A percentile compares a stretch with the other conserved stretches of the same genome.
phyloP scores from a whole-genome alignment of 2,888 invertebrate species.

The Melikaiella ostensackeni region DNA sequence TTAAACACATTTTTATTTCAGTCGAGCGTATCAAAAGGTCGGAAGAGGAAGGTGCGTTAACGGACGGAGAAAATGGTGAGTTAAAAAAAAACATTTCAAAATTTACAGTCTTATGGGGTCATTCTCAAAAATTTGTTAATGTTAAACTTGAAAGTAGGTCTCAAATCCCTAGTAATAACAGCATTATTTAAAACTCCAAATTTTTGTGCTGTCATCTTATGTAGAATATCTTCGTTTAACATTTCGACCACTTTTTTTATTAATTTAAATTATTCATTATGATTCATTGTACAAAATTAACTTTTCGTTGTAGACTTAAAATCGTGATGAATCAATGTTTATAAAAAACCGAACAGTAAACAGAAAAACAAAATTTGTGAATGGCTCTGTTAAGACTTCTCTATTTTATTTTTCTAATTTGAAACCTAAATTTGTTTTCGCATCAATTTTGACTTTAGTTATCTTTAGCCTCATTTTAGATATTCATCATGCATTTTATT shows the following conservation, averaged over 20 bases:
- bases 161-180: too few species aligned
- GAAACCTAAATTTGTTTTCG: neutral
- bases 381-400: neutral
- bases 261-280: too few species aligned
- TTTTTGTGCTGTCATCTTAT: too few species aligned
- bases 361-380: neutral
- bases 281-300: neutral
- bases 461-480: slow-evolving; percentile 23
- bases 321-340: neutral
- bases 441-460: slow-evolving; percentile 25
- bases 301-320: neutral
- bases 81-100: slow-evolving; percentile 31
- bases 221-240: too few species aligned
- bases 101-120: neutral
- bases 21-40: slow-evolving; percentile 75
- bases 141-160: too few species aligned
- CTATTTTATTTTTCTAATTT: neutral
- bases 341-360: neutral
- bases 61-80: slow-evolving; percentile 76
- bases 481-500: slow-evolving; percentile 26
- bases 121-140: too few species aligned
- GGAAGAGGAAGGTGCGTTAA: slow-evolving; percentile 67
- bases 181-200: too few species aligned
- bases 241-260: too few species aligned
- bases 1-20: slow-evolving; percentile 58